These are phyloP conservation scores for Acipenser transmontanus DNA, from an alignment of 2,797 vertebrate genomes.

Conservation along the genomic window DNA sequence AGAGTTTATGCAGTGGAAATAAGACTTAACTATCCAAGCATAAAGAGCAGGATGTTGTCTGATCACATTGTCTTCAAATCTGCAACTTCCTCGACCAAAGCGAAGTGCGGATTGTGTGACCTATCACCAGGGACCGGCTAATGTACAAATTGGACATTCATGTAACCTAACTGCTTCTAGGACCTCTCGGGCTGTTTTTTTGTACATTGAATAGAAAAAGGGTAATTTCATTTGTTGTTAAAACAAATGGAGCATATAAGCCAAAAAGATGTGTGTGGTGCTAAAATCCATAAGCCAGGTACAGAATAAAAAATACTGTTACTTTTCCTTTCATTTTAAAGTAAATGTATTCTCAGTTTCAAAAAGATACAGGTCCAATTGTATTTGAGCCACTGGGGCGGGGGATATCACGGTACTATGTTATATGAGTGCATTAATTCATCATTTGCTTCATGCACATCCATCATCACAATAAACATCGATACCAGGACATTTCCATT, in stretches of 20 bases:
- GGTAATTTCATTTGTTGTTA: neutral
- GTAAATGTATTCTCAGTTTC: neutral
- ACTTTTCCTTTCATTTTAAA: neutral
- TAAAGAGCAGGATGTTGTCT: conserved; percentile 44
- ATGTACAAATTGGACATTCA: conserved; percentile 40
- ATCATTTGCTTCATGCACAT: neutral
- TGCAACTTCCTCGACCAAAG: conserved; percentile 44
- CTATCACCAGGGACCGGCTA: conserved; percentile 36
- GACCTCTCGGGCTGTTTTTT: conserved; percentile 31
- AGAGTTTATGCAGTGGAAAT: conserved; percentile 43
- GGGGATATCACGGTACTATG: no score
- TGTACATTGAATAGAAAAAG: neutral
- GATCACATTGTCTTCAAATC: conserved; percentile 39
- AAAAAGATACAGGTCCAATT: neutral
- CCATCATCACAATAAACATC: neutral
- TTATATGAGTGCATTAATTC: neutral
- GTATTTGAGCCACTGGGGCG: neutral
- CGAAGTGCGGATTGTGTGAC: conserved; percentile 34
- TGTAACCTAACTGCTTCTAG: conserved; percentile 22
- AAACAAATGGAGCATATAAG: neutral
- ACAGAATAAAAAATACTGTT: neutral
- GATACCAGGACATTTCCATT: neutral
- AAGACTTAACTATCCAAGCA: conserved; percentile 39
- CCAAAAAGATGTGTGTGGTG: neutral
- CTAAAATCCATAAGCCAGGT: conserved; percentile 1